Base-by-base conservation (phyloP, 2,888 invertebrate species). In the Noctua fimbriata region DNA sequence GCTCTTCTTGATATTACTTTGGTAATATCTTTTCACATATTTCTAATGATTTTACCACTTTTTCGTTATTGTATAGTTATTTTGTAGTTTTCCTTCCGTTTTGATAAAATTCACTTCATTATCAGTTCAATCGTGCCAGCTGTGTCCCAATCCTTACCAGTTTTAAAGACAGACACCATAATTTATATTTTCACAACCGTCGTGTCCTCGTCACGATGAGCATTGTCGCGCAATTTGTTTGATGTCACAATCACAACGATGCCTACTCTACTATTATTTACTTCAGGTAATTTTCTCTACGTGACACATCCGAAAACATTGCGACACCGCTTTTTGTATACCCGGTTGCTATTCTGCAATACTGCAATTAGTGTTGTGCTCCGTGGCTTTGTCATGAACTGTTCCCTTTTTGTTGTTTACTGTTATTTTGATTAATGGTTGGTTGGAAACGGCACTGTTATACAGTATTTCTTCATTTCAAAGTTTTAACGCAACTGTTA, bases 261-360 rank as follows among this genome's bases (percentile, higher is more conserved):
- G 76, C 58, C 83, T 87, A 85, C 88, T 85, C 79, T 85, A 83
- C 88, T 88, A 85, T 89, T 89, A 89, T 89, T 88, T 91, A 88
- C 90, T 90, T 87, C 87, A 82, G 85, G 88, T 86, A 91, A 92
- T 92, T 92, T 90, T 73, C 81, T 84, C 89, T 89, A 91, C 89
- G 91, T 91, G 92, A 89, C 92, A 89, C 90, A 92, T 92, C 91
- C 91, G 87, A 92, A 91, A 91, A 88, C 86, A 86, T 91, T 92
- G 90, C 88, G 88, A 87, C 83, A 88, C 78, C 44, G 72, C 75
- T 80, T 86, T 89, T 87, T 83, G 85, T 88, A 73, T 67, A 79
- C 47, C 52, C 28, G 78, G 71, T n/a, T 69, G 76, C 60, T 63
- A 66, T 87, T 84, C 71, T 80, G 83, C 78, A 87, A 86, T 67